Conservation (phyloP, 64 coral and sea anemone genomes). For the Pocillopora verrucosa region DNA sequence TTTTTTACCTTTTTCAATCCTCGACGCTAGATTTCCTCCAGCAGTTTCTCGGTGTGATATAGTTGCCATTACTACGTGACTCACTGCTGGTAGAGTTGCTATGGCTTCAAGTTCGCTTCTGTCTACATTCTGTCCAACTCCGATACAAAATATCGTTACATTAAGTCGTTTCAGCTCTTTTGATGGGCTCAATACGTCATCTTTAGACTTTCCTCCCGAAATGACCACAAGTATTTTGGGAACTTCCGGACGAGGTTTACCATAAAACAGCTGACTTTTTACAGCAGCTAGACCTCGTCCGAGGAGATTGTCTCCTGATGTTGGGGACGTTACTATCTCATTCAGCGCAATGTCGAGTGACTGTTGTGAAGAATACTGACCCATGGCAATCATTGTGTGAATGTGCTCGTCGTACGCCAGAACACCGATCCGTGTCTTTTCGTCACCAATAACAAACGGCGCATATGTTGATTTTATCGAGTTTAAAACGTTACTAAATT, state of each 20-base stretch:
- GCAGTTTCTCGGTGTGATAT: conserved; percentile 62
- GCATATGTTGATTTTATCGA: conserved; percentile 61
- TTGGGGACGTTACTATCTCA: not conserved
- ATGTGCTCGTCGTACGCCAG: conserved; percentile 42
- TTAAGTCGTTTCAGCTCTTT: conserved; percentile 51
- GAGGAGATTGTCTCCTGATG: conserved; percentile 33
- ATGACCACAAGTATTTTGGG: conserved; percentile 70
- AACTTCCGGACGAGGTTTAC: conserved; percentile 51
- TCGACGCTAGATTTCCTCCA: conserved; percentile 49
- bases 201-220: conserved; percentile 54
- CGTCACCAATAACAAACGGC: conserved; percentile 41
- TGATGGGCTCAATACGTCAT: conserved; percentile 56
- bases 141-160: conserved; percentile 74
- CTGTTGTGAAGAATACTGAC: conserved; percentile 52
- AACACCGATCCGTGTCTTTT: conserved; percentile 64
- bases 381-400: conserved; percentile 15
- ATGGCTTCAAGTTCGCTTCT: conserved; percentile 42
- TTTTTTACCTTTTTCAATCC: conserved; percentile 61
- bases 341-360: conserved; percentile 32
- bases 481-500: conserved; percentile 62
- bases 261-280: conserved; percentile 49
- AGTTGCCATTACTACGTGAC: conserved; percentile 49
- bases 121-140: conserved; percentile 41
- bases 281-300: conserved; percentile 42
- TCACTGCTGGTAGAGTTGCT: conserved; percentile 16